Base-by-base conservation (phyloP, 2,113 vertebrate genomes). In the Sapayoa aenigma region DNA sequence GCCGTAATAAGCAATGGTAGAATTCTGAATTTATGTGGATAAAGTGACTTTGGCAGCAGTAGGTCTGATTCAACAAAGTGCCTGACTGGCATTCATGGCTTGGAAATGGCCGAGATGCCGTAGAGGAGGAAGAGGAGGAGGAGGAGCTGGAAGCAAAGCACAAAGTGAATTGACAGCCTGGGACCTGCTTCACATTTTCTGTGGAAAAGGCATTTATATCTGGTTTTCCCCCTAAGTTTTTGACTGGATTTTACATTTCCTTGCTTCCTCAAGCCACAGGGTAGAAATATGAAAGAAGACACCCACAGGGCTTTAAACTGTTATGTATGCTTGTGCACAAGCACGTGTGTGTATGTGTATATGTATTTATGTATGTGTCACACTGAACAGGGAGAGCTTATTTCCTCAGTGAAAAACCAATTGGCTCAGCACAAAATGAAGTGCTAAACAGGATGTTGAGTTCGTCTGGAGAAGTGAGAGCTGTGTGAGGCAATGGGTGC, bases 211-310 rank as follows among this genome's bases (percentile, higher is more conserved):
- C 25, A 41, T 91, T 90, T 95, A 73, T 94, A 11, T 74, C 66
- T 91, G 42, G 1, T 81, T 78, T 59, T 16, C 2, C 14, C 19
- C 22, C 53, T 28, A 55, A 76, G 15, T 12, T 90, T 94, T 94
- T 49, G 80, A 42, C 87, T 94, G 90, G 56, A 95, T 95, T 96
- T 91, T 88, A 90, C 94, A 94, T 95, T 97, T 97, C 92, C 95
- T 91, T 74, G 47, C 83, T 87, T 96, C n/a, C 47, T 91, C 33
- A 31, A 91, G 92, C 85, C 83, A 25, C 84, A 80, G 46, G 85
- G 86, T 87, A 80, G 84, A 73, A 94, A 93, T 72, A 46, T 86
- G 87, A 96, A 92, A 95, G 95, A 95, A 88, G 95, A 95, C 67
- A 94, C 95, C 84, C 86, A 49, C 84, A 83, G 46, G 75, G 67